Evolutionary conservation across 2,113 vertebrate genomes (phyloP), one percentile per base, ranked within the genome.

Genomic region (Upupa epops): DNA sequence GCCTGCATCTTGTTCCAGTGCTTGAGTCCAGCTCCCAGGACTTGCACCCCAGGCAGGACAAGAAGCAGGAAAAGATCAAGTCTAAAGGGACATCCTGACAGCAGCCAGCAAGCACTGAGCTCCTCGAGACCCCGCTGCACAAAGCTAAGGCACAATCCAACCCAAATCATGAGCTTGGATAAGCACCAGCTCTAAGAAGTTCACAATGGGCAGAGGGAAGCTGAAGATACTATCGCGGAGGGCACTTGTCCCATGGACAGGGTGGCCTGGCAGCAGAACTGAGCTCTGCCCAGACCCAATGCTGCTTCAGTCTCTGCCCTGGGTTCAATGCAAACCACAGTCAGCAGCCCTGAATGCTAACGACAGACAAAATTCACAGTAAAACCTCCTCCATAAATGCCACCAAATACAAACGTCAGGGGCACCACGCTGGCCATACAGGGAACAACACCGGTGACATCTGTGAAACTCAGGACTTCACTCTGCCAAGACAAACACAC

Each of bases 401-500:
- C 88, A 86, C 49, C 83, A 71, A 54, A 54, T 9, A 26, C 29
- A 52, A 96, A 92, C 61, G 74, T 55, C 94, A 93, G 28, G 17
- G 13, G 73, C n/a, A 22, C 36, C 70, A 61, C 3, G 2, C 14
- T 93, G 86, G 76, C 86, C 77, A 84, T 49, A 75, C 65, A 88
- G 72, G 78, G 64, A 85, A 68, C 63, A 71, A 26, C 48, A 42
- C 16, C 5, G 17, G 19, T 51, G 52, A 46, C 80, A 71, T 18
- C 61, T 52, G 28, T 26, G 34, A 61, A 54, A 90, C 16, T 13
- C 60, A 49, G 54, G 31, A 58, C 65, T 80, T 58, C 21, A 51
- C 71, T 48, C 56, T 52, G 60, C 60, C 8, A 5, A 36, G 37
- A 89, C 42, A 74, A 68, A 66, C 4, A 3, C 3, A 31, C 45